Evolutionary conservation across 2,797 vertebrate genomes (phyloP).

Genomic region (Malurus leucopterus): DNA sequence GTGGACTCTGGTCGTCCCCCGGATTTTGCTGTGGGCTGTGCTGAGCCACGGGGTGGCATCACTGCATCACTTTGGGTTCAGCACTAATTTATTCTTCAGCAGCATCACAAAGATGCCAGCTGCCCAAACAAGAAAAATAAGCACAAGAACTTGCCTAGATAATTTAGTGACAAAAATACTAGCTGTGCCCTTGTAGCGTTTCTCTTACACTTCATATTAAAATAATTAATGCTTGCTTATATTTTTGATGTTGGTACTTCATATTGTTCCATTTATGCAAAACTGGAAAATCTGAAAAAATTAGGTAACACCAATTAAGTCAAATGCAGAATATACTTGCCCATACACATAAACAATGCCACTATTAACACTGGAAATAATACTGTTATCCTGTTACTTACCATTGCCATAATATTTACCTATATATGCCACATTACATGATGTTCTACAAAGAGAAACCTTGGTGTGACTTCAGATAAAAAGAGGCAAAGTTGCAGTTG

Average conservation of each 20-base stretch:
- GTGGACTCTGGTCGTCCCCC: rapidly evolving
- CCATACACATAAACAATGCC: background rate
- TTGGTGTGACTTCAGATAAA: background rate
- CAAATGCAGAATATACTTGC: background rate
- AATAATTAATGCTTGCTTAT: background rate
- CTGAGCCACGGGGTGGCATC: conserved; percentile 40
- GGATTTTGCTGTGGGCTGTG: rapidly evolving
- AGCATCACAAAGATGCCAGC: background rate
- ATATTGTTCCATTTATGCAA: background rate
- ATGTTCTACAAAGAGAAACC: background rate
- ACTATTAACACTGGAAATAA: background rate
- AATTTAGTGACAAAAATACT: background rate
- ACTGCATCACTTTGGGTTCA: background rate
- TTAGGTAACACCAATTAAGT: background rate
- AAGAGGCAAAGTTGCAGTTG: background rate
- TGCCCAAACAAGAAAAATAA: background rate
- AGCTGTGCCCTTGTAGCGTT: background rate
- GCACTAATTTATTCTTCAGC: background rate
- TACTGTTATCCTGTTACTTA: background rate
- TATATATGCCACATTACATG: background rate
- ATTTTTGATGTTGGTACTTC: background rate
- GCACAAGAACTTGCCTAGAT: background rate
- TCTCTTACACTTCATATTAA: background rate
- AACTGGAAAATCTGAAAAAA: background rate
- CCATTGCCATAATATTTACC: background rate